phyloP scores from a whole-genome alignment of 2,797 vertebrate species.

The Ptychobarbus kaznakovi region DNA sequence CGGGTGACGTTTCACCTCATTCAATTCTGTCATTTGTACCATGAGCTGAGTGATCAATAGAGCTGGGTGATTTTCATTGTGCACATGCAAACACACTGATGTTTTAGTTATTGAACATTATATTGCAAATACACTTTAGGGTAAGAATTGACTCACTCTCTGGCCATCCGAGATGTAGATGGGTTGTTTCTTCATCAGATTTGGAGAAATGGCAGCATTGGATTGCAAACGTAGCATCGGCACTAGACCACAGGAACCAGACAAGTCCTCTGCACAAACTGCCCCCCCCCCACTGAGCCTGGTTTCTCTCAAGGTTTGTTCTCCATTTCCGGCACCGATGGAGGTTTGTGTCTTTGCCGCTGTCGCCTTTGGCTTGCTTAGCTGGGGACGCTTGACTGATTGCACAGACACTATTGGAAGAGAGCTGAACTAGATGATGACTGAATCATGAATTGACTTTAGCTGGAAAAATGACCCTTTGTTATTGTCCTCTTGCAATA shows the following conservation, averaged over 20 bases:
- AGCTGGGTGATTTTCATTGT: background rate
- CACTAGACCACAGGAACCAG: too few species aligned
- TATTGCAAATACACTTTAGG: background rate
- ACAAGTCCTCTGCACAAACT: background rate
- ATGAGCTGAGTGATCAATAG: background rate
- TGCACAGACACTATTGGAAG: background rate
- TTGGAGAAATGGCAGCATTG: background rate
- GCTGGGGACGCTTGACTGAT: background rate
- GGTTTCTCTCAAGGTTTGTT: background rate
- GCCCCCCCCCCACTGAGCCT: background rate
- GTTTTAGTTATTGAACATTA: background rate
- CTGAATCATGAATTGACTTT: background rate
- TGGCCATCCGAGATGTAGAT: background rate
- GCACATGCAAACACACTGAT: background rate
- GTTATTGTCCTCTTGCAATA: background rate
- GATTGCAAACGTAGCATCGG: background rate
- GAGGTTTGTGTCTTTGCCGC: background rate
- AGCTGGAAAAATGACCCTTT: background rate
- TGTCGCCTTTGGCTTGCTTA: background rate
- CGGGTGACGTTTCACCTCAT: background rate
- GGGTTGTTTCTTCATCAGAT: background rate
- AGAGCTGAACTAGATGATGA: background rate
- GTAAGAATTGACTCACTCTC: background rate
- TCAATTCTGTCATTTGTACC: background rate
- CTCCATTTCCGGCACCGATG: background rate